Evolutionary conservation across 2,888 invertebrate genomes (phyloP).

Genomic region (Aspidapion aeneum): DNA sequence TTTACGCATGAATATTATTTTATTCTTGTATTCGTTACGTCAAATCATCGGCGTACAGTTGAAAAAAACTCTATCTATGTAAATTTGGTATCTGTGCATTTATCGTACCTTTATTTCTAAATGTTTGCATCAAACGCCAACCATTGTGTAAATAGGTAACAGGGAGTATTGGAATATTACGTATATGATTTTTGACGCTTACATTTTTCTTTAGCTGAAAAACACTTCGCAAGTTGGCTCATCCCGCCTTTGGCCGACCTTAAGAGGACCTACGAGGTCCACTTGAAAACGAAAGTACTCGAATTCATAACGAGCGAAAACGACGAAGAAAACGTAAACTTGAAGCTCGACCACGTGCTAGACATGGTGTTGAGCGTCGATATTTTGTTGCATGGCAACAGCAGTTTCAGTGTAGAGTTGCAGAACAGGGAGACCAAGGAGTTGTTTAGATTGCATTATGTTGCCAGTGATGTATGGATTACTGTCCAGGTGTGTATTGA

Average conservation of each 20-base stretch:
- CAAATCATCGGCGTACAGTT: too few relatives aligned
- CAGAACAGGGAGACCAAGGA: conserved; percentile 77
- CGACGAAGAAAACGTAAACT: conserved; percentile 62
- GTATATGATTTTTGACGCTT: too few relatives aligned
- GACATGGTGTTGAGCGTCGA: conserved; percentile 77
- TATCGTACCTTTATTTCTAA: too few relatives aligned
- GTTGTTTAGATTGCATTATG: conserved; percentile 77
- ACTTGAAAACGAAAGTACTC: conserved; percentile 59
- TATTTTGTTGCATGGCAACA: conserved; percentile 70
- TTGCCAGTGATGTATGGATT: conserved; percentile 69
- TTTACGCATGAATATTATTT: too few relatives aligned
- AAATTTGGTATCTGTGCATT: too few relatives aligned
- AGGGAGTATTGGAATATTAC: too few relatives aligned
- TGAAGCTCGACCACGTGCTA: conserved; percentile 64
- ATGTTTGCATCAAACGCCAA: too few relatives aligned
- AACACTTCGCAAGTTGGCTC: conserved; percentile 64
- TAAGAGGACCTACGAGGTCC: conserved; percentile 58
- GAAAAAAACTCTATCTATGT: too few relatives aligned
- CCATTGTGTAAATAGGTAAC: too few relatives aligned
- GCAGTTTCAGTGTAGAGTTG: conserved; percentile 74
- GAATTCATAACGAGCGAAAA: conserved; percentile 72
- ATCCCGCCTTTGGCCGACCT: conserved; percentile 67
- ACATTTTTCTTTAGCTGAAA: conserved; percentile 52
- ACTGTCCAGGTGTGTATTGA: conserved; percentile 73
- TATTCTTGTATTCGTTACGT: too few relatives aligned